Percentiles rank a stretch among this genome's conserved stretches.
phyloP scores from a whole-genome alignment of 2,888 invertebrate genomes.

The Holacanthella duospinosa region DNA sequence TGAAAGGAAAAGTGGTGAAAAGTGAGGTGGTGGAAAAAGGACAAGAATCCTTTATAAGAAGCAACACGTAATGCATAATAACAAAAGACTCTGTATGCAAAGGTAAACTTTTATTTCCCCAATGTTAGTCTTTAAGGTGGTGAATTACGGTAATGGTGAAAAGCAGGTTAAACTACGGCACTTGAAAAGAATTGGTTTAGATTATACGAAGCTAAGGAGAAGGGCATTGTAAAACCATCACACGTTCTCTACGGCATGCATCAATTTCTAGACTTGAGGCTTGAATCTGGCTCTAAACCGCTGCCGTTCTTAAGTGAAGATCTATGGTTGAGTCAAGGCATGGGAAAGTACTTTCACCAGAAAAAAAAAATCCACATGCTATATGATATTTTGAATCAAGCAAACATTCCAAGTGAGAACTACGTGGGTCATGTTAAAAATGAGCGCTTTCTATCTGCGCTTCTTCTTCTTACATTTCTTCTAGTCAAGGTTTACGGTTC shows the following conservation, averaged over 20 bases:
- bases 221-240: slow-evolving; percentile 1
- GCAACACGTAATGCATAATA: too few species aligned
- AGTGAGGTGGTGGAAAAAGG: too few species aligned
- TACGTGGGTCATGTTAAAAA: not conserved
- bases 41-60: too few species aligned
- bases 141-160: too few species aligned
- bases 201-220: not conserved
- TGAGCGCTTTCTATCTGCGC: not conserved
- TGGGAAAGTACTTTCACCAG: not conserved
- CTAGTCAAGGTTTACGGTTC: not conserved
- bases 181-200: not conserved
- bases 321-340: not conserved
- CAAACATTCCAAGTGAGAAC: not conserved
- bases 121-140: too few species aligned
- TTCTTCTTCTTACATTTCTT: not conserved
- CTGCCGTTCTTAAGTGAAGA: slow-evolving; percentile 1
- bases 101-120: too few species aligned
- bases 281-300: not conserved
- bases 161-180: not conserved
- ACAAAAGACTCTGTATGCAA: too few species aligned
- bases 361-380: not conserved
- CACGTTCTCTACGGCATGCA: not conserved
- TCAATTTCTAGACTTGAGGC: not conserved
- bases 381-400: not conserved
- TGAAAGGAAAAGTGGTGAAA: too few species aligned